Evolutionary conservation across 1,140 invertebrate species (phyloP), one percentile per base, ranked within the genome.

Genomic region (Papilio polyxenes): DNA sequence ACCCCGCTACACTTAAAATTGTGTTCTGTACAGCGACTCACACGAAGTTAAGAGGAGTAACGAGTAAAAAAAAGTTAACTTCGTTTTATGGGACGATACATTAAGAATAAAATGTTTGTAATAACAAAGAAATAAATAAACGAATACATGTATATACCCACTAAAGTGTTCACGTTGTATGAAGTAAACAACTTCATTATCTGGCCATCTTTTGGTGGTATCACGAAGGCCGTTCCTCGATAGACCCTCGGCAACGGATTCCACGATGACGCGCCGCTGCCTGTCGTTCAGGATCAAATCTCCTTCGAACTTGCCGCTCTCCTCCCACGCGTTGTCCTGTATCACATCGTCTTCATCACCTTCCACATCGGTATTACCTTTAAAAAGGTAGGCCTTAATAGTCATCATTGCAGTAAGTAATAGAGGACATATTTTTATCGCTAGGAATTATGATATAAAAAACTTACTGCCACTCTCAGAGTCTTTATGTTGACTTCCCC

Each of bases 101-200:
- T 44, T 44, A 6, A 44, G 4, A 44, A 44, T 3, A 31, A 31
- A 31, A 31, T 31, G 23, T 31, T 31, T 31, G 23, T 31, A 31
- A 31, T 31, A 31, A 31, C 2, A 31, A 31, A 31, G 0, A 31
- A 1, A 31, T 31, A 31, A 31, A 31, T 31, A 31, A 31, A 69
- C 20, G 11, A 37, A 69, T 37, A 31, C 11, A 20, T 13, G 1
- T 48, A 37, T 48, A 49, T 82, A 91, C 95, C 95, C 94, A 97
- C 96, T 93, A 84, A 97, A 97, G 88, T 97, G 96, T 80, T 96
- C 93, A 31, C 95, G 94, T 69, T 96, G 94, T 31, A 97, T 96
- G 62, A 95, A 95, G 84, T 96, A 96, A 37, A 96, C 95, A 5
- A 97, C 95, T 74, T 96, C 94, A 56, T 96, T 96, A 75, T 95